Evolutionary conservation across 2,888 invertebrate species (phyloP), one percentile per base, ranked within the genome.

Genomic region (Harpalus rufipes): DNA sequence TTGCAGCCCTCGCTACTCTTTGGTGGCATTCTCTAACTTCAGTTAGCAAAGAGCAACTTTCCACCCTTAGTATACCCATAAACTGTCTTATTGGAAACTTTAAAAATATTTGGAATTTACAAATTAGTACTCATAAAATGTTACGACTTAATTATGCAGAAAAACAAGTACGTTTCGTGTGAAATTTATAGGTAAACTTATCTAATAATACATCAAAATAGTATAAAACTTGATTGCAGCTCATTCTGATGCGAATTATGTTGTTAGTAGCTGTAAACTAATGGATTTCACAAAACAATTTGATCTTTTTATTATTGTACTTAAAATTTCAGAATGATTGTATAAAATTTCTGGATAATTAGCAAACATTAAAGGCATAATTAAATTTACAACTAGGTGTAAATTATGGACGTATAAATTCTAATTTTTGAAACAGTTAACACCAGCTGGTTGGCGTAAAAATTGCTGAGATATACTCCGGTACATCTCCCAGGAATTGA

Each of bases 331-430:
- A 12, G 39, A 68, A 68, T 68, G 39, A 39, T 68, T 68, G 14
- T 68, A 32, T 14, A 39, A 39, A 68, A 68, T 63, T 63, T 0
- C 21, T 63, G 21, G 63, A 63, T 21, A 63, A 63, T 68, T 68
- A 68, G 5, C 39, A 14, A 39, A 32, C n/a, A 63, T 63, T 63
- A 61, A 63, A 63, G 12, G 21, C 63, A 21, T 25, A 63, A 63
- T 63, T 63, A 68, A 68, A 39, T 68, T 68, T 39, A 68, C 68
- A 68, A 39, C 39, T 68, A 68, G 68, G 14, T 68, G 39, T 63
- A 63, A 68, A 32, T 14, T 32, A 68, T 65, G 1, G 39, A 65
- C 39, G 68, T 39, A 32, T 68, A 39, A 68, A 39, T 39, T 68
- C 39, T 68, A 68, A 39, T 68, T 39, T 32, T 68, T 39, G 7